Evolutionary conservation across 2,113 vertebrate species (phyloP), one percentile per base, ranked within the genome.

Genomic region (Myodes glareolus): DNA sequence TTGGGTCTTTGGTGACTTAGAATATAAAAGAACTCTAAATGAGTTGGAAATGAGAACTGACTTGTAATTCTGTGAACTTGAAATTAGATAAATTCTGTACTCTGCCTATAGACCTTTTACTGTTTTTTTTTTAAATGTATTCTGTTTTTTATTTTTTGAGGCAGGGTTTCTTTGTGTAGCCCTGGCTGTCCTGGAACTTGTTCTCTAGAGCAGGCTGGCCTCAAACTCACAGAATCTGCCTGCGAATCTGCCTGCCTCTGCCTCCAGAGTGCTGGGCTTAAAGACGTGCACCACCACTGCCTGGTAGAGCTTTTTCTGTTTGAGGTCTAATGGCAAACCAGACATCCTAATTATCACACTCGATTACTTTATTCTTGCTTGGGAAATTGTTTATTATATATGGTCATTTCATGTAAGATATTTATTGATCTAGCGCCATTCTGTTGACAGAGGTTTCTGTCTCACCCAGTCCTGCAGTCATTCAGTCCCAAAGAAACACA

Each of bases 341-440:
- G 23, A 10, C 11, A 70, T 8, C 31, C 63, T 85, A 85, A 19
- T 45, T 50, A 33, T 84, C 81, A 90, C 10, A 19, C 70, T n/a
- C 17, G 23, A 72, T 45, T 45, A 31, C 67, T 95, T 94, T n/a
- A 45, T 95, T 92, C 39, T 87, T 50, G 42, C 77, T 47, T 86
- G 90, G 12, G 29, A n/a, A 29, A n/a, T 90, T 86, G 70, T 86
- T 77, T 52, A 63, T 95, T 93, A 95, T 67, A 82, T 75, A 31
- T 93, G 58, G 88, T 95, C 87, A 72, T 80, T 33, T 93, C 61
- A 95, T n/a, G 63, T 45, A 63, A 70, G 70, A 27, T 84, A 58
- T 0, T 92, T 93, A 17, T 55, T 55, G 16, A 55, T 2, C 12
- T 2, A 52, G 50, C 12, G 12, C 50, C 50, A 52, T 52, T 52